These are phyloP conservation scores for Margarornis squamiger DNA, from an alignment of 2,797 vertebrate genomes.

Conservation along the genomic window DNA sequence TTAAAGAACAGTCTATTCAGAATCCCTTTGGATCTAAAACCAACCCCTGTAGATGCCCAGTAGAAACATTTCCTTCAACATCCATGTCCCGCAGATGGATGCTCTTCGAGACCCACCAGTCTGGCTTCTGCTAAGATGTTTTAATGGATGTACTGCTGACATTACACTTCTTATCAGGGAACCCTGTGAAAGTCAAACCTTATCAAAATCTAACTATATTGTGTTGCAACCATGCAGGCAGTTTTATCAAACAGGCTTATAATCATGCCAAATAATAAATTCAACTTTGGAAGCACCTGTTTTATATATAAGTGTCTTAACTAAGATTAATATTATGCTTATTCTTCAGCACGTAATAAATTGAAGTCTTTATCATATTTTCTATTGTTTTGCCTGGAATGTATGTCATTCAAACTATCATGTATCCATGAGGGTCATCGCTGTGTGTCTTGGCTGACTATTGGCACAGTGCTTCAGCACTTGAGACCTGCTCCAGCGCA, in stretches of 20 bases:
- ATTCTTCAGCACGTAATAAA: conserved; percentile 5
- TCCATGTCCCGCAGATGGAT: not conserved
- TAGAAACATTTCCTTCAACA: not conserved
- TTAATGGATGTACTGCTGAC: not conserved
- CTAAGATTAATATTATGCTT: not conserved
- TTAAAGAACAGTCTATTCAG: not conserved
- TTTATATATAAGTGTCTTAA: not conserved
- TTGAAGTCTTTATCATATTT: conserved; percentile 19
- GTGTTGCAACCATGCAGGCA: not conserved
- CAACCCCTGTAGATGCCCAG: not conserved
- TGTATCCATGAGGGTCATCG: not conserved
- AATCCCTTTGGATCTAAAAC: not conserved
- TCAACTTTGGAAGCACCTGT: not conserved
- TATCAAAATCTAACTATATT: not conserved
- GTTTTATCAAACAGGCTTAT: not conserved
- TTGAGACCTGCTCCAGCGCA: not conserved
- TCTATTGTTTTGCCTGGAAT: conserved; percentile 18
- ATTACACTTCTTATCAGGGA: not conserved
- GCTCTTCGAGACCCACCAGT: not conserved
- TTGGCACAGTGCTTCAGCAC: not conserved
- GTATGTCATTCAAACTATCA: not conserved
- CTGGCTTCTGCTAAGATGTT: not conserved
- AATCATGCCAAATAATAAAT: not conserved
- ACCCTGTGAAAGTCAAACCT: not conserved
- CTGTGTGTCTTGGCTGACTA: conserved; percentile 1